Base-by-base conservation (phyloP, 2,797 vertebrate species). In the Otus scops region DNA sequence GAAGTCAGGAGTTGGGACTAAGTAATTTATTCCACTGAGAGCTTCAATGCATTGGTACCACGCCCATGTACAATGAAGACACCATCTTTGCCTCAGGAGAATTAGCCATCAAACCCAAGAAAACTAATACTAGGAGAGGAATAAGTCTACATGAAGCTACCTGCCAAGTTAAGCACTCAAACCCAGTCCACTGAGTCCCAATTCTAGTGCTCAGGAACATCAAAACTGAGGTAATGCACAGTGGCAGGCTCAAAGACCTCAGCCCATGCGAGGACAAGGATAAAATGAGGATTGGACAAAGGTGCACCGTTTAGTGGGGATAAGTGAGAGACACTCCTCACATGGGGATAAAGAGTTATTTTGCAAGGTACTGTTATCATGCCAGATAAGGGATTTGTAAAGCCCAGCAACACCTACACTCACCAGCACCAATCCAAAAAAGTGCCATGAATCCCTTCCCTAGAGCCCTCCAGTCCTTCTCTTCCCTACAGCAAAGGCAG, bases 1-100 rank as follows among this genome's bases (percentile, higher is more conserved):
- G 2, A 56, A 83, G 59, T 60, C 84, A 83, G 76, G 84, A 76
- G 48, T 2, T 92, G 48, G 48, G 45, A 95, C 56, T 51, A 34
- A 82, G 59, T 26, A 85, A 54, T 54, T 82, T 82, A 82, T 79
- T 88, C 67, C 67, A 82, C n/a, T 6, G 19, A 86, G 43, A 89
- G n/a, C 28, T 73, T 77, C 67, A 82, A 9, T 34, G 53, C 51
- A 77, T 9, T 53, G 76, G 59, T 60, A 70, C 57, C 26, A 43
- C 20, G n/a, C 39, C 36, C 78, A 69, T 0, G 0, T 68, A 53
- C 59, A 78, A 30, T 11, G 61, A 89, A 69, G 30, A 60, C 38
- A 71, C 15, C 45, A 59, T 26, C 57, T 65, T 30, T 63, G 45
- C 27, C 74, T 78, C 65, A 61, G 54, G 7, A 75, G 30, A 34